Conservation (phyloP, 1,140 invertebrate species). For the Pseudomyrmex concolor region DNA sequence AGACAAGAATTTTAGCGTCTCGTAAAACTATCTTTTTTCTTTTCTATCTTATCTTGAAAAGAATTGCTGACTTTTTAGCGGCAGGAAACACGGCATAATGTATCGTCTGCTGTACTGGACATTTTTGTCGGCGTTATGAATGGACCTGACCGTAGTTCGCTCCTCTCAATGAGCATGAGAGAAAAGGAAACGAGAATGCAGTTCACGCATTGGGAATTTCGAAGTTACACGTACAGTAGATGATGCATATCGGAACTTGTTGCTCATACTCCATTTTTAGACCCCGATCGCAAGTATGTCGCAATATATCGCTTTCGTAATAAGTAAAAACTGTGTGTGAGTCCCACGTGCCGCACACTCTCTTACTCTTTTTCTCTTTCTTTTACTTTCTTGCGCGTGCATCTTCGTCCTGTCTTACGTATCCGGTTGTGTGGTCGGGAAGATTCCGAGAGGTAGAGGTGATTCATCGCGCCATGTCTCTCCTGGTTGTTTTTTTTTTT, state of each 20-base stretch:
- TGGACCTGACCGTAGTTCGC: too few relatives aligned
- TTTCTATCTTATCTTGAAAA: too few relatives aligned
- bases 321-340: neutral
- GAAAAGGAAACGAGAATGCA: conserved; percentile 30
- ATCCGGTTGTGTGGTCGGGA: conserved; percentile 15
- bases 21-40: too few relatives aligned
- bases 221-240: neutral
- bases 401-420: conserved; percentile 15
- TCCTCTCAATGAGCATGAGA: neutral
- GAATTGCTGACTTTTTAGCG: too few relatives aligned
- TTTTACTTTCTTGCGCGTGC: neutral
- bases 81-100: too few relatives aligned
- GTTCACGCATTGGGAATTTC: neutral
- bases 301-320: conserved; percentile 23
- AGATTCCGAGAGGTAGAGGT: conserved; percentile 26
- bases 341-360: neutral
- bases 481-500: too few relatives aligned
- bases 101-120: too few relatives aligned
- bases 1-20: too few relatives aligned
- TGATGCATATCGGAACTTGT: conserved; percentile 17
- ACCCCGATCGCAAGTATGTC: neutral
- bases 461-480: too few relatives aligned
- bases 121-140: too few relatives aligned
- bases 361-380: conserved; percentile 9
- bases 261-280: conserved; percentile 10